Conservation (phyloP, 2,797 vertebrate genomes). For the Gymnothorax javanicus region DNA sequence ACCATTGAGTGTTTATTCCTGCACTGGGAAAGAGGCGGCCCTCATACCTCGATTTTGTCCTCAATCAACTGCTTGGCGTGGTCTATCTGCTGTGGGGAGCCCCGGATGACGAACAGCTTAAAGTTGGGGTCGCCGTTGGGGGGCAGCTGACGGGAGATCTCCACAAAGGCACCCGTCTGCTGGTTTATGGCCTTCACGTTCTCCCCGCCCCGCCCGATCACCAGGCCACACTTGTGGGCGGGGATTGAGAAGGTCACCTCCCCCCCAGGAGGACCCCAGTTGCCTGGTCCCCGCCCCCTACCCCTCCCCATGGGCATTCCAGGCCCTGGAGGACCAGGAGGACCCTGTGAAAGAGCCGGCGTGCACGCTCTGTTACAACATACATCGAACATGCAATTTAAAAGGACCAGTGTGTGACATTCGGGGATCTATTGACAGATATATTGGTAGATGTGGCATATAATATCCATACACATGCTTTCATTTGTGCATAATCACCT, state of each 20-base stretch:
- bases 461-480: too few species aligned
- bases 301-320: constrained; percentile 71
- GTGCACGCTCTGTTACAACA: neutral
- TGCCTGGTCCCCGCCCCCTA: constrained; percentile 66
- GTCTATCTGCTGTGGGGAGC: constrained; percentile 77
- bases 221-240: constrained; percentile 76
- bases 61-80: constrained; percentile 82
- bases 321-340: constrained; percentile 70
- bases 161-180: constrained; percentile 77
- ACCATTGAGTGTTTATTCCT: neutral
- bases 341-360: constrained; percentile 59
- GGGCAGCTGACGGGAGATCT: constrained; percentile 75
- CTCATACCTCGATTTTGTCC: constrained; percentile 76
- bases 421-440: too few species aligned
- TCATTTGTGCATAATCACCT: too few species aligned
- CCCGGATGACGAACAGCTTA: constrained; percentile 77
- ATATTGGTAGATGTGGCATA: too few species aligned
- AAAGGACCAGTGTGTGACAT: too few species aligned
- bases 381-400: too few species aligned
- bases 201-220: constrained; percentile 77
- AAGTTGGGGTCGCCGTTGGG: constrained; percentile 80
- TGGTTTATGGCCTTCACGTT: constrained; percentile 81
- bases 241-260: constrained; percentile 79
- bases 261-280: constrained; percentile 75
- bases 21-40: too few species aligned